These are phyloP conservation scores for Eudorcas thomsonii DNA, from an alignment of 2,113 vertebrate species.

Conservation along the genomic window DNA sequence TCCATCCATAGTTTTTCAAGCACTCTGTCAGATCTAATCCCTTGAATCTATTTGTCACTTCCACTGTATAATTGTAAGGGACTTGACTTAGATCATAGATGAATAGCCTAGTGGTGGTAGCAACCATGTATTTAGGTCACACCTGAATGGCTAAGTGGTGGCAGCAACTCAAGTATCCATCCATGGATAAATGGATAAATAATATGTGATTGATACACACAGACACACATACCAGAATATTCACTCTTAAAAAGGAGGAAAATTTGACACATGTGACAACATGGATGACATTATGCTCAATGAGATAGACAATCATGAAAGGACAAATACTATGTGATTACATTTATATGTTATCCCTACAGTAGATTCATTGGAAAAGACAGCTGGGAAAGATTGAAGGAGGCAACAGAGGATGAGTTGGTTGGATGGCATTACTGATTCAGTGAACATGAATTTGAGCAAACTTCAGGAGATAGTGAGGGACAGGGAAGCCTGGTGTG, in stretches of 20 bases:
- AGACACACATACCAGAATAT: neutral
- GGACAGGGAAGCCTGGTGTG: neutral
- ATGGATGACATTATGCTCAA: neutral
- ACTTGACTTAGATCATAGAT: neutral
- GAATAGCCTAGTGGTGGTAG: neutral
- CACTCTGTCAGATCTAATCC: neutral
- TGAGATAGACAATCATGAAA: neutral
- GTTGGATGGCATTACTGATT: neutral
- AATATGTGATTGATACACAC: no score
- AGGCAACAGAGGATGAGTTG: neutral
- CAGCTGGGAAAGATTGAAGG: neutral
- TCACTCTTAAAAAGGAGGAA: neutral
- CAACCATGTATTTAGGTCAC: neutral
- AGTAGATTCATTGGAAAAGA: neutral
- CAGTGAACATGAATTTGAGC: neutral
- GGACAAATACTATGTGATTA: neutral
- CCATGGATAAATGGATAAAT: neutral
- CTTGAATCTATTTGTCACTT: neutral
- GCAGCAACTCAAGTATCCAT: neutral
- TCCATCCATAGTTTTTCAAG: neutral
- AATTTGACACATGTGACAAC: neutral
- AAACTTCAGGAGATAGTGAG: neutral
- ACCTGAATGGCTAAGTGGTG: neutral
- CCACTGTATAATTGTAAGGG: neutral
- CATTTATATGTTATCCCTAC: neutral